Percentiles rank a stretch among this genome's conserved stretches.
These are phyloP conservation scores for Microcebus murinus DNA, from an alignment of 2,113 vertebrate species.

Conservation along the genomic window DNA sequence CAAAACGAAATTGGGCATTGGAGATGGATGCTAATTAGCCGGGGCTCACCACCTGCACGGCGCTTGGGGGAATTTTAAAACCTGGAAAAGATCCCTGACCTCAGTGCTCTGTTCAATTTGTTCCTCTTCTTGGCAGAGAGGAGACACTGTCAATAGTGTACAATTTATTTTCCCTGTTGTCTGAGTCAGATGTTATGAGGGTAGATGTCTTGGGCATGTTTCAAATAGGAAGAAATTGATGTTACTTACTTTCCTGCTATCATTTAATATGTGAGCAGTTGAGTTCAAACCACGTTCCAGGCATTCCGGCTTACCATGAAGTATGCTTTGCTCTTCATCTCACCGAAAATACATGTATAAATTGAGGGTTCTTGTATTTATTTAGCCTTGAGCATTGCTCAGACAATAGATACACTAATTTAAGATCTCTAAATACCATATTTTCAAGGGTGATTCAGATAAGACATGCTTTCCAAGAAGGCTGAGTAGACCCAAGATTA, in stretches of 20 bases:
- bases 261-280: not conserved
- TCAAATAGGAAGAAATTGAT: constrained; percentile 56
- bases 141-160: not conserved
- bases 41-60: not conserved
- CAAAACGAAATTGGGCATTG: not conserved
- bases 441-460: constrained; percentile 30
- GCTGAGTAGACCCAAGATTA: not conserved
- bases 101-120: not conserved
- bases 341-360: not conserved
- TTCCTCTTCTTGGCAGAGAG: not conserved
- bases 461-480: not conserved
- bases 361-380: constrained; percentile 25
- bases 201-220: not conserved
- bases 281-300: not conserved
- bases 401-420: constrained; percentile 36
- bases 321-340: not conserved
- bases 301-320: not conserved
- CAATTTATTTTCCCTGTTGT: not conserved
- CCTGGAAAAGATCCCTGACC: not conserved
- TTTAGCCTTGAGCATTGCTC: constrained; percentile 12
- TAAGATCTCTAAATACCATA: constrained; percentile 6
- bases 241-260: constrained; percentile 10
- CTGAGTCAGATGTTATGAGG: not conserved
- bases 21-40: not conserved
- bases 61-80: not conserved